Evolutionary conservation across 2,797 vertebrate genomes (phyloP), one percentile per base, ranked within the genome.

Genomic region (Zalophus californianus): DNA sequence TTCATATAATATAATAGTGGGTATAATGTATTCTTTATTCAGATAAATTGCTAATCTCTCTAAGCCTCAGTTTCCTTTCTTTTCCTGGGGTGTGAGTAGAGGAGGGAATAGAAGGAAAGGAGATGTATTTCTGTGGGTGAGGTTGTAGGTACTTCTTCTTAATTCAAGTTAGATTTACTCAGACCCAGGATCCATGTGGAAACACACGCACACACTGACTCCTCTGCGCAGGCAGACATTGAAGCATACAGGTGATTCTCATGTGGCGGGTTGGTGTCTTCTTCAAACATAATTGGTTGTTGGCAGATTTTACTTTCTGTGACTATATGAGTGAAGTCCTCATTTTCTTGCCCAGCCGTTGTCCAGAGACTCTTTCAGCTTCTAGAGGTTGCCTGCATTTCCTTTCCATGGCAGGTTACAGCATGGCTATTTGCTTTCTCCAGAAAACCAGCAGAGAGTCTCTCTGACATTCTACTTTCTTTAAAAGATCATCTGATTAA

Each of bases 401-500:
- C 15, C 44, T 75, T 72, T 8, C 13, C 8, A 29, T 29, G 20
- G 27, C 8, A 52, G 25, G 60, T 92, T 32, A 44, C 7, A n/a
- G 9, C 41, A 48, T 12, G 10, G 8, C 14, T 29, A 2, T 90
- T 92, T 85, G 29, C 11, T 56, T 93, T 84, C 32, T 68, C 35
- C 58, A 96, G 27, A 50, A 23, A 21, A 77, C 15, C 1, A 93
- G 3, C 9, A 41, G 35, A 5, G 14, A 95, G 41, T 73, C 20
- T 83, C 35, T 58, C 15, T 66, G 18, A 84, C 4, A 54, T 7
- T 91, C 41, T 7, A 70, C 25, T 64, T 58, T 94, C 58, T 84
- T 86, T 83, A 66, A 66, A n/a, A 27, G 41, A 66, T 66, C 38
- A 58, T 20, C 32, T 75, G 38, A 66, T 79, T 91, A 70, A 68